phyloP scores from a whole-genome alignment of 2,888 invertebrate genomes.

The Amblyjoppa proteus region DNA sequence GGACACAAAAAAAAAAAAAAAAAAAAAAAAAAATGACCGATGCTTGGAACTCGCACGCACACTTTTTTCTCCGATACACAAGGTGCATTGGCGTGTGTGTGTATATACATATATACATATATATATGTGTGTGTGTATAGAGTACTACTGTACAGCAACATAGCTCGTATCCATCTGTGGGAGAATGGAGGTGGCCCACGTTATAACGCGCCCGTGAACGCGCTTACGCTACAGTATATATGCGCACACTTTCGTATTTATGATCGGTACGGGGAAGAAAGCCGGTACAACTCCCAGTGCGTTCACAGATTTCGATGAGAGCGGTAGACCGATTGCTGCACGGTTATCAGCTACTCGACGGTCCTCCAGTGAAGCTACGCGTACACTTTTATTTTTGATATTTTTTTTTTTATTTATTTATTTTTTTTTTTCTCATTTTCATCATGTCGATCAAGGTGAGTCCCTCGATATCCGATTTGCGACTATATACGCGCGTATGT shows the following conservation, averaged over 20 bases:
- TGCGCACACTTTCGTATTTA: constrained; percentile 78
- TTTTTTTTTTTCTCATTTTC: constrained; percentile 21
- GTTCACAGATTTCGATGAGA: constrained; percentile 78
- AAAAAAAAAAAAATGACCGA: constrained; percentile 21
- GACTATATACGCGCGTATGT: background rate
- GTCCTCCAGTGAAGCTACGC: background rate
- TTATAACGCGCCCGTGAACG: constrained; percentile 37
- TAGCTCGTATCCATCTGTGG: background rate
- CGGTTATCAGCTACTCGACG: background rate
- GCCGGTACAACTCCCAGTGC: constrained; percentile 74
- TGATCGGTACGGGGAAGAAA: constrained; percentile 71
- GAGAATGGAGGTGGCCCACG: constrained; percentile 38
- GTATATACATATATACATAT: background rate
- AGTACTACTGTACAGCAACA: background rate
- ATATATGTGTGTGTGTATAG: background rate
- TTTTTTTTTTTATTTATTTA: background rate
- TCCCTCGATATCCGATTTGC: constrained; percentile 11
- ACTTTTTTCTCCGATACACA: constrained; percentile 1
- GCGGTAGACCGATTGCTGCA: constrained; percentile 64
- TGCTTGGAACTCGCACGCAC: constrained; percentile 29
- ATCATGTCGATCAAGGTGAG: constrained; percentile 64
- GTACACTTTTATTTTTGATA: background rate
- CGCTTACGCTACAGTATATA: constrained; percentile 57
- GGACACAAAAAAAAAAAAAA: constrained; percentile 29
- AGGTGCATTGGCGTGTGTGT: background rate